A percentile compares a stretch with the other conserved stretches of the same genome.
Conservation (phyloP, 1,140 invertebrate genomes). For the Venturia canescens region DNA sequence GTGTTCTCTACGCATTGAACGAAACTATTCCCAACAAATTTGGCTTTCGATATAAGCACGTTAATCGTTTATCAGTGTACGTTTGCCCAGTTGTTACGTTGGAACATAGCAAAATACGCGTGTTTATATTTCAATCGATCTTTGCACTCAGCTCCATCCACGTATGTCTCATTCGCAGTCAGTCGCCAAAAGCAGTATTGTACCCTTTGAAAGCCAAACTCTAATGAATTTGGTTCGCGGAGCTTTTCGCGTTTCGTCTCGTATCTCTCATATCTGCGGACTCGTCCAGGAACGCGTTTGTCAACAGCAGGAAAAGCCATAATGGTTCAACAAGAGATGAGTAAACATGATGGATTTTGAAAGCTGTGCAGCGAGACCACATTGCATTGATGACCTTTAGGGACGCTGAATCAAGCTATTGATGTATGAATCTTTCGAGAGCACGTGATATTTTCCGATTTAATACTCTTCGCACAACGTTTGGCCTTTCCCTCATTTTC, state of each 20-base stretch:
- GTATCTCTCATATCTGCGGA: background rate
- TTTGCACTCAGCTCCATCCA: background rate
- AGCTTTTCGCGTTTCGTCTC: background rate
- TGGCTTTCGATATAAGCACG: conserved; percentile 22
- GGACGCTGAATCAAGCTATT: too few species aligned
- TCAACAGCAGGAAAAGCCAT: background rate
- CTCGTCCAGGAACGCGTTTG: too few species aligned
- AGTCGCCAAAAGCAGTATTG: background rate
- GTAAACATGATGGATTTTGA: too few species aligned
- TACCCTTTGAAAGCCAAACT: background rate
- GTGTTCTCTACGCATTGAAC: background rate
- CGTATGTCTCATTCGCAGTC: background rate
- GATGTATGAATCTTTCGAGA: too few species aligned
- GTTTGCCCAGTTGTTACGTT: background rate
- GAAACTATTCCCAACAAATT: background rate
- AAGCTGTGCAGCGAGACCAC: too few species aligned
- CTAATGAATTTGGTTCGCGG: background rate
- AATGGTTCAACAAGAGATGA: background rate
- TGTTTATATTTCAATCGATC: background rate
- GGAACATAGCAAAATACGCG: background rate
- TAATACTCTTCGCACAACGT: too few species aligned
- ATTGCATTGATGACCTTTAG: too few species aligned
- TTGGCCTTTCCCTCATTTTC: too few species aligned
- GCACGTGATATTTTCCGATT: too few species aligned
- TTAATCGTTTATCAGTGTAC: conserved; percentile 4